These are phyloP conservation scores for Neodiprion fabricii DNA, from an alignment of 1,140 invertebrate genomes.

Conservation along the genomic window DNA sequence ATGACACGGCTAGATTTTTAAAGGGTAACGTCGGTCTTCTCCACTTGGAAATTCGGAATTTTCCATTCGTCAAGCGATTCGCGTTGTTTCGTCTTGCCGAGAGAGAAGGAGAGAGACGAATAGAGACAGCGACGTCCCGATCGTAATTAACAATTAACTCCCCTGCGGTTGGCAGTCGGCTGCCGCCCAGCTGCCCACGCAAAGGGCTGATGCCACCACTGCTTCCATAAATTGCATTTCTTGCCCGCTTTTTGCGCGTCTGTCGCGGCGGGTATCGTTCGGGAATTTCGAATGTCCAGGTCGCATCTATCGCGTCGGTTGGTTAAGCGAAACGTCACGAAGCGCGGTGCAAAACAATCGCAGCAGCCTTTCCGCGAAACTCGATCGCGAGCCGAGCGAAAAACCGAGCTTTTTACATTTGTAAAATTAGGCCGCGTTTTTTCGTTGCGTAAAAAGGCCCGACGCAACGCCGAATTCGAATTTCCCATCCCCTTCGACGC, in stretches of 20 bases:
- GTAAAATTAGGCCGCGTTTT: neutral
- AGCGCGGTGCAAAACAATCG: too few relatives aligned
- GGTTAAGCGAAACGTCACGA: too few relatives aligned
- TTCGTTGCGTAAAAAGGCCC: too few relatives aligned
- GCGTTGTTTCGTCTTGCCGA: neutral
- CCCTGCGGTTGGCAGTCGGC: conserved; percentile 1
- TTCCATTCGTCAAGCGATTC: too few relatives aligned
- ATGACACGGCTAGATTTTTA: too few relatives aligned
- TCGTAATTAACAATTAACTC: conserved; percentile 7
- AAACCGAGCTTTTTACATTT: neutral
- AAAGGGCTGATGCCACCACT: neutral
- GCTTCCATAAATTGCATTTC: conserved; percentile 2
- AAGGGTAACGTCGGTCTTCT: too few relatives aligned
- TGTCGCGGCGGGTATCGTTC: neutral
- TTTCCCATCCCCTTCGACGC: too few relatives aligned
- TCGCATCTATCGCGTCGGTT: neutral
- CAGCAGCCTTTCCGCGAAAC: neutral
- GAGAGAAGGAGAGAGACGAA: neutral
- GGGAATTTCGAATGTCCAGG: neutral
- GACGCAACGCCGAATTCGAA: too few relatives aligned
- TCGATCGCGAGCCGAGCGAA: neutral
- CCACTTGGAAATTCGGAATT: too few relatives aligned
- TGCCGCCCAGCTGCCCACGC: neutral
- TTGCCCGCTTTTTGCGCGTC: neutral
- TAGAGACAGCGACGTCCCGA: neutral